A percentile compares a stretch with the other conserved stretches of the same genome.
Evolutionary conservation across 2,888 invertebrate species (phyloP).

Genomic region (Epinotia bilunana): DNA sequence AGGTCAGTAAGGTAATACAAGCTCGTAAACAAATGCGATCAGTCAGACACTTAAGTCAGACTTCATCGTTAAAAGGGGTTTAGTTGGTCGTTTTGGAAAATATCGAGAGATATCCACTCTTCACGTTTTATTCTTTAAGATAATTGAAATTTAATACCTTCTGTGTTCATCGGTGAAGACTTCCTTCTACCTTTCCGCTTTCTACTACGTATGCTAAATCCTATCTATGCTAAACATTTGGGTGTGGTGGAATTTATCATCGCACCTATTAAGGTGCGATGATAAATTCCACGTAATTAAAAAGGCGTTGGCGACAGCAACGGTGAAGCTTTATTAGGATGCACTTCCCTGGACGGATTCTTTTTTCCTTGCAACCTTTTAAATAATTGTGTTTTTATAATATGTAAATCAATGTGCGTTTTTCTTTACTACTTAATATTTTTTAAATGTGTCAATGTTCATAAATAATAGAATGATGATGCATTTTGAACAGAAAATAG

Average conservation of each 20-base stretch:
- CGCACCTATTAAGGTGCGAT: too few species aligned
- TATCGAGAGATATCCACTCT: neutral
- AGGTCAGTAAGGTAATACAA: constrained; percentile 20
- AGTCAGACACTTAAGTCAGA: neutral
- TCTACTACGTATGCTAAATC: too few species aligned
- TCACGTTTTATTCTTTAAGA: neutral
- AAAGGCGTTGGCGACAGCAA: too few species aligned
- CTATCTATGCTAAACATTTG: too few species aligned
- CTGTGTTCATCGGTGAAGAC: neutral
- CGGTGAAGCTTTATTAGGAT: neutral
- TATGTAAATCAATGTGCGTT: too few species aligned
- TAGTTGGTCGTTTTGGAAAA: neutral
- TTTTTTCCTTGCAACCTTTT: neutral
- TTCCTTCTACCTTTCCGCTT: neutral
- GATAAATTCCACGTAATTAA: too few species aligned
- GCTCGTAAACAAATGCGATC: neutral
- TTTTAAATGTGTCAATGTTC: too few species aligned
- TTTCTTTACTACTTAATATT: too few species aligned
- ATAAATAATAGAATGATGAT: too few species aligned
- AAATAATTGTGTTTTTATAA: too few species aligned
- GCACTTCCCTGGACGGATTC: neutral
- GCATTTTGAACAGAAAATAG: too few species aligned
- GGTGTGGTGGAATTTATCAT: too few species aligned
- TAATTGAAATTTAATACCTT: neutral
- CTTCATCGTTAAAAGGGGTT: neutral